Base-by-base conservation (phyloP, 2,888 invertebrate species). In the Harpalus rubripes region DNA sequence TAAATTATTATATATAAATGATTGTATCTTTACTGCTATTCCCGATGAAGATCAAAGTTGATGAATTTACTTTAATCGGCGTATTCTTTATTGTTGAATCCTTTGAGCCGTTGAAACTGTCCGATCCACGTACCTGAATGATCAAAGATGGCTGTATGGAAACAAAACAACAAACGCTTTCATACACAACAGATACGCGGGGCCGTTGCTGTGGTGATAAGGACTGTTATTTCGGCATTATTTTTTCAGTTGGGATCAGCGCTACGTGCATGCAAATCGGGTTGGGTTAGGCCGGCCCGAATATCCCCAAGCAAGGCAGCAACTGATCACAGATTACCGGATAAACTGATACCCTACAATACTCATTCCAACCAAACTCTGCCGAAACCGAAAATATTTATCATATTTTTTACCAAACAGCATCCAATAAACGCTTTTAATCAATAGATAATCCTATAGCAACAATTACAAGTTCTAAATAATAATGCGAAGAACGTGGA, bases 51-150 rank as follows among this genome's bases (percentile, higher is more conserved):
- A 63, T 61, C 59, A 61, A 61, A 61, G 59, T 61, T 61, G 18
- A 61, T 61, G 44, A 52, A 52, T 61, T 61, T 18, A 61, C 16
- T 26, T 22, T 22, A 63, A 63, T 52, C 44, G 44, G 44, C 44
- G 44, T 7, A 59, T 63, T 63, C 63, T 63, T 63, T 63, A 68
- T 68, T 68, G 32, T 39, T 39, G 7, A 68, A 68, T 39, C 68
- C 68, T 68, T 68, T 68, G 68, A 68, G 32, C 68, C 68, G 15
- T 68, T 39, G 12, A 63, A 68, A 68, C 68, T 68, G 68, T 68
- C 68, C 15, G 68, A 32, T 68, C 39, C 68, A 68, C 68, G 12
- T 63, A 63, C 63, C 39, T 15, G 15, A 68, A 39, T 68, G 68
- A 68, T 68, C 68, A 68, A 68, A 68, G 68, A 68, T 68, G 68